Evolutionary conservation across 1,140 invertebrate species (phyloP).

Genomic region (Atopsyche davidsoni): DNA sequence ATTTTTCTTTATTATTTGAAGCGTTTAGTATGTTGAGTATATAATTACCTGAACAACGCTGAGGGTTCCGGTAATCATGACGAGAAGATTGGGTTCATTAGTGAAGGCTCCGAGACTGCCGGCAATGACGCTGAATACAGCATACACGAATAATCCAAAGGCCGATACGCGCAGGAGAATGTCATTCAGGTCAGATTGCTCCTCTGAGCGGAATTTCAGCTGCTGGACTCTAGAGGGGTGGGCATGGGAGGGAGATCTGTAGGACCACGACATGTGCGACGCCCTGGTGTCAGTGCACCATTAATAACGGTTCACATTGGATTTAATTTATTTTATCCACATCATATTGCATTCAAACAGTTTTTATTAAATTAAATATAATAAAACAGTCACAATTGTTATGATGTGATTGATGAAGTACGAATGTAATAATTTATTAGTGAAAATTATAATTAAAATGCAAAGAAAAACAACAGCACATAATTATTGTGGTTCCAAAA

Average conservation of each 20-base stretch:
- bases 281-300: conserved; percentile 36
- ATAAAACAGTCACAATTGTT: background rate
- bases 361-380: background rate
- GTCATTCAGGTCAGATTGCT: conserved; percentile 83
- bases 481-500: background rate
- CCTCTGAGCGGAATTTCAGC: conserved; percentile 82
- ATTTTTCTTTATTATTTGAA: too few relatives aligned
- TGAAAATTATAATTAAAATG: background rate
- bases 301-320: background rate
- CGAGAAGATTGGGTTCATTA: conserved; percentile 78
- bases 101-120: conserved; percentile 76
- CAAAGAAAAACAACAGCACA: background rate
- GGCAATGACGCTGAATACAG: conserved; percentile 88
- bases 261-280: conserved; percentile 47
- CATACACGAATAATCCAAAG: conserved; percentile 87
- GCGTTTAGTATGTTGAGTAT: too few relatives aligned
- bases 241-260: conserved; percentile 43
- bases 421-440: background rate
- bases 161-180: conserved; percentile 85
- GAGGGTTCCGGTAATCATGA: conserved; percentile 82
- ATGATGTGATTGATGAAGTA: background rate
- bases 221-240: conserved; percentile 69
- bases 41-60: conserved; percentile 73
- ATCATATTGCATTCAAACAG: background rate
- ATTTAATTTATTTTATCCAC: background rate